Evolutionary conservation across 64 coral and sea anemone genomes (phyloP).

Genomic region (Montipora capricornis): DNA sequence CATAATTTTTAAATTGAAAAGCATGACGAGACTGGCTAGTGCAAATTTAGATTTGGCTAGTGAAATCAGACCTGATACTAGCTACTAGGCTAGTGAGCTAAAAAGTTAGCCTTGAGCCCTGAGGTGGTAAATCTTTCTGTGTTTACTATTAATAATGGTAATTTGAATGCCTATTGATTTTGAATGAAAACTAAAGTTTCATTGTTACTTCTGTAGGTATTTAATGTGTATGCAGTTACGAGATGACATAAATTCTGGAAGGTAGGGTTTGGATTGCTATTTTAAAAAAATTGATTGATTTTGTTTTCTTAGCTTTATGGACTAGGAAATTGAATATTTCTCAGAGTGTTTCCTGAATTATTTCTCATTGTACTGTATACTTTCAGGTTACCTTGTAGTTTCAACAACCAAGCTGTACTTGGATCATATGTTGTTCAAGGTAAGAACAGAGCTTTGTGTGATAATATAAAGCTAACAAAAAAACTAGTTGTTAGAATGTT

Average conservation of each 20-base stretch:
- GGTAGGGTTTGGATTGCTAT: slow-evolving; percentile 47
- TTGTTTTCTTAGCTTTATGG: background rate
- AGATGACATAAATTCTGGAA: slow-evolving; percentile 95
- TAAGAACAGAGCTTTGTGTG: background rate
- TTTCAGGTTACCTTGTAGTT: slow-evolving; percentile 81
- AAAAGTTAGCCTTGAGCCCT: too few relatives aligned
- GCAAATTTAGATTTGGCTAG: too few relatives aligned
- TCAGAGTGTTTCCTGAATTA: background rate
- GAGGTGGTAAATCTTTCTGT: too few relatives aligned
- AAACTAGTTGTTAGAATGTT: too few relatives aligned
- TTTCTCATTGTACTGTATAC: background rate
- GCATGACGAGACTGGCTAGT: too few relatives aligned
- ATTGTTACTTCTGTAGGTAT: slow-evolving; percentile 62
- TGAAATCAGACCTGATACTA: too few relatives aligned
- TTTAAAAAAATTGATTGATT: background rate
- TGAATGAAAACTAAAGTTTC: too few relatives aligned
- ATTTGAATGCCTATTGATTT: background rate
- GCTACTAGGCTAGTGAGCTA: too few relatives aligned
- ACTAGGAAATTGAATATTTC: background rate
- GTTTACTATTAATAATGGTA: too few relatives aligned
- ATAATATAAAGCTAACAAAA: too few relatives aligned
- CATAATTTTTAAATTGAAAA: too few relatives aligned
- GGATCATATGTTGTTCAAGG: slow-evolving; percentile 97
- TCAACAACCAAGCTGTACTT: slow-evolving; percentile 83
- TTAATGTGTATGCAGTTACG: slow-evolving; percentile 90